phyloP scores from a whole-genome alignment of 2,888 invertebrate species.

The Acanthosoma haemorrhoidale region DNA sequence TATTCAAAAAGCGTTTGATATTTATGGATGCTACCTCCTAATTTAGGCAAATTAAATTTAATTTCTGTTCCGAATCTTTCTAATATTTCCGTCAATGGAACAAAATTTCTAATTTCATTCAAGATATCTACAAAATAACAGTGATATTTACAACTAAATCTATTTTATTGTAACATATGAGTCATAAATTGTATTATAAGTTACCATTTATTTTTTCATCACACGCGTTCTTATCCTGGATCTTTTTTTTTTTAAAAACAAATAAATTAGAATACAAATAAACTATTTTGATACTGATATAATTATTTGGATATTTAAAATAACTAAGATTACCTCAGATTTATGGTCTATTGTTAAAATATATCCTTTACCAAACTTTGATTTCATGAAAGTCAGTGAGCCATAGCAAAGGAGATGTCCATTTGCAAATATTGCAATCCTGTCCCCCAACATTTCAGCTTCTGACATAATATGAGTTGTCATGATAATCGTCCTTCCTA shows the following conservation, averaged over 20 bases:
- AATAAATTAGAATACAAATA: too few relatives aligned
- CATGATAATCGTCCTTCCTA: conserved; percentile 69
- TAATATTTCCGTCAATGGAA: conserved; percentile 46
- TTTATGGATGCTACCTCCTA: conserved; percentile 36
- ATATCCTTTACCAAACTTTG: conserved; percentile 52
- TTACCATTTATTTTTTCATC: too few relatives aligned
- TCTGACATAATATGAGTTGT: conserved; percentile 86
- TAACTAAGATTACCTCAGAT: conserved; percentile 7
- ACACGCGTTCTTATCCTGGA: too few relatives aligned
- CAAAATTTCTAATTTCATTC: conserved; percentile 44
- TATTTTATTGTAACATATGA: too few relatives aligned
- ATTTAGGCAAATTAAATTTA: conserved; percentile 44
- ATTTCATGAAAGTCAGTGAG: conserved; percentile 52
- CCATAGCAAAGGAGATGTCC: conserved; percentile 52
- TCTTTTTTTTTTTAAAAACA: too few relatives aligned
- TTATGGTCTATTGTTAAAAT: conserved; percentile 46
- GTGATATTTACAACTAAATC: too few relatives aligned
- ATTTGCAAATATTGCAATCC: conserved; percentile 66
- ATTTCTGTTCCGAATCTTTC: conserved; percentile 49
- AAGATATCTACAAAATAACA: background rate
- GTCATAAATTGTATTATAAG: too few relatives aligned
- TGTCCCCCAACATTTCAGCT: conserved; percentile 78
- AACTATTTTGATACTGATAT: too few relatives aligned
- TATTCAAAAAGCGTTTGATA: conserved; percentile 44
- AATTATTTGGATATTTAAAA: too few relatives aligned